Evolutionary conservation across 1,140 invertebrate species (phyloP).

Genomic region (Spodoptera frugiperda): DNA sequence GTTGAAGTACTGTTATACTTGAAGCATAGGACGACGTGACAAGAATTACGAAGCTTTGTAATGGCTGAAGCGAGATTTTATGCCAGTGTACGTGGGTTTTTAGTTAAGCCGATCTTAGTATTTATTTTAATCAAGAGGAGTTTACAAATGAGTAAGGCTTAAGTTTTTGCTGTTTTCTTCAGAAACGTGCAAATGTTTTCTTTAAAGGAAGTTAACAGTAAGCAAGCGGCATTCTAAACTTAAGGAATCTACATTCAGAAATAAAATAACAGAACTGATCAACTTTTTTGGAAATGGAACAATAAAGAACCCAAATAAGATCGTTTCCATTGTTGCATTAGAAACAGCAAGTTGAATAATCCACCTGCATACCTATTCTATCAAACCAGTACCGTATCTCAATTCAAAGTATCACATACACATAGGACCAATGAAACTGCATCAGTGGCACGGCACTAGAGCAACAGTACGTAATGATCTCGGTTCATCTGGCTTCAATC

Average conservation of each 20-base stretch:
- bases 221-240: too few species aligned
- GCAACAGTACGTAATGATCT: conserved; percentile 55
- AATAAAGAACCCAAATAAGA: too few species aligned
- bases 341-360: too few species aligned
- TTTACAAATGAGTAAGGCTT: too few species aligned
- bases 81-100: conserved; percentile 6
- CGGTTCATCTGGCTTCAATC: conserved; percentile 58
- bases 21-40: conserved; percentile 43
- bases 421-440: conserved; percentile 35
- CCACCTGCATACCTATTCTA: not conserved
- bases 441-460: conserved; percentile 32
- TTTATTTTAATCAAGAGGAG: conserved; percentile 13
- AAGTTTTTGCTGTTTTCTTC: not conserved
- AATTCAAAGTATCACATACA: conserved; percentile 42
- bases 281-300: too few species aligned
- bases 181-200: not conserved
- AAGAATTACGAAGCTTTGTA: conserved; percentile 5
- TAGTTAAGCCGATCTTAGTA: conserved; percentile 16
- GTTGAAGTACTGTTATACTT: conserved; percentile 47
- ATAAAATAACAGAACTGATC: too few species aligned
- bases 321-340: too few species aligned
- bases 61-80: conserved; percentile 25
- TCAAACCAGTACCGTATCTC: not conserved
- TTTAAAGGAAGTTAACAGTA: too few species aligned
- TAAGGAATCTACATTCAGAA: too few species aligned